Percentiles rank a stretch among this genome's conserved stretches.
Conservation (phyloP, 2,797 vertebrate species). For the Acanthopagrus latus region DNA sequence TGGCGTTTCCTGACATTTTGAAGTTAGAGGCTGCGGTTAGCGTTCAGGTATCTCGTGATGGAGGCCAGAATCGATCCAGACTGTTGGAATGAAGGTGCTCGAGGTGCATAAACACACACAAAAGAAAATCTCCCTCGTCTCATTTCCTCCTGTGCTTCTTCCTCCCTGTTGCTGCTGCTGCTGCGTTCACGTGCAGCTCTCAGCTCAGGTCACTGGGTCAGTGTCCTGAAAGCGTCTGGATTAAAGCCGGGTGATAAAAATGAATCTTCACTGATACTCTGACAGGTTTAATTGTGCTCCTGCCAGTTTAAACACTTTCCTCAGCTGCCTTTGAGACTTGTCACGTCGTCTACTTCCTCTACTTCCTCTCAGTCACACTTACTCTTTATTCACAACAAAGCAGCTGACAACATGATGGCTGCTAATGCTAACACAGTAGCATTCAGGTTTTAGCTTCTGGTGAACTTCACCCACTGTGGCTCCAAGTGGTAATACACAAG, state of each 20-base stretch:
- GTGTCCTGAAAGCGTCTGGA: constrained; percentile 36
- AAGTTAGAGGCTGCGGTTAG: neutral
- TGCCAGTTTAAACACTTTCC: constrained; percentile 9
- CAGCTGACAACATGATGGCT: constrained; percentile 4
- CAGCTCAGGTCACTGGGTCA: constrained; percentile 58
- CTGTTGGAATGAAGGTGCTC: constrained; percentile 18
- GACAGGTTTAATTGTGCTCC: neutral
- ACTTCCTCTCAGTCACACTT: neutral
- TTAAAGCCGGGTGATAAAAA: constrained; percentile 30
- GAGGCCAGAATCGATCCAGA: constrained; percentile 12
- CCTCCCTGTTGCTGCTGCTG: constrained; percentile 47
- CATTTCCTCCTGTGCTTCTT: constrained; percentile 15
- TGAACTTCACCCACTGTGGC: no score
- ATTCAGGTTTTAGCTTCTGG: neutral
- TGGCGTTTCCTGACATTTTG: constrained; percentile 5
- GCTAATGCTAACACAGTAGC: neutral
- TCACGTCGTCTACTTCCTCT: neutral
- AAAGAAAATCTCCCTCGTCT: constrained; percentile 11
- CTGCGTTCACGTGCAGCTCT: constrained; percentile 37
- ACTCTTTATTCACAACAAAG: constrained; percentile 15
- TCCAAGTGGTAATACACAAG: no score
- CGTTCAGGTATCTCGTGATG: neutral
- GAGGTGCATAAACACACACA: constrained; percentile 21
- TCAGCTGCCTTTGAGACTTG: constrained; percentile 11
- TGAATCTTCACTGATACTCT: constrained; percentile 14